A percentile compares a stretch with the other conserved stretches of the same genome.
Conservation (phyloP, 2,113 vertebrate species). For the Sylvilagus bachmani region DNA sequence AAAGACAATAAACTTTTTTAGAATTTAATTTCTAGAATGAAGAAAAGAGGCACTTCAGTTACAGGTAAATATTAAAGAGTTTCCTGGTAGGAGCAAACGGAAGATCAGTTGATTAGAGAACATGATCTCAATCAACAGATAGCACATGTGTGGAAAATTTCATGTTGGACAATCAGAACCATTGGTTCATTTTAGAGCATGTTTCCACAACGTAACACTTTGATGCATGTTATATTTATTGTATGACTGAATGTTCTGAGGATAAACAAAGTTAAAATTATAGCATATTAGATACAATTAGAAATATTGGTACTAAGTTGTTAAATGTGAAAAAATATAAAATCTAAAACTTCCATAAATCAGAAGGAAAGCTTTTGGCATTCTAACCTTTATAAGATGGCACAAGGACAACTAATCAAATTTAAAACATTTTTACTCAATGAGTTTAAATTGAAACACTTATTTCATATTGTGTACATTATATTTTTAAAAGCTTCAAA, state of each 20-base stretch:
- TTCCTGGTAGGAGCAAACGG: background rate
- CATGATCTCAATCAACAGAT: background rate
- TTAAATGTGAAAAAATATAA: slow-evolving; percentile 49
- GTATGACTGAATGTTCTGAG: background rate
- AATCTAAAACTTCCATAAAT: background rate
- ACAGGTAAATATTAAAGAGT: background rate
- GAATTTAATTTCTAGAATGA: slow-evolving; percentile 34
- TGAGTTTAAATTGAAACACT: background rate
- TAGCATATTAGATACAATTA: background rate
- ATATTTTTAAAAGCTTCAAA: background rate
- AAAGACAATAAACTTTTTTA: background rate
- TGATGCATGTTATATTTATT: background rate
- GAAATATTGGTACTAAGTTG: background rate
- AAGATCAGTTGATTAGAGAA: background rate
- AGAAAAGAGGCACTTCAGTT: background rate
- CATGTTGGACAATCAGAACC: background rate
- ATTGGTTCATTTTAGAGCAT: background rate
- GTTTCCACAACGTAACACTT: background rate
- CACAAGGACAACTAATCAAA: background rate
- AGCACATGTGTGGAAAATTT: background rate
- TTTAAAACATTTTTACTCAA: background rate
- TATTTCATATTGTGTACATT: background rate
- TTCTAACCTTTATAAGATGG: background rate
- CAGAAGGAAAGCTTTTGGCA: background rate
- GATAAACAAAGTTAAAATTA: background rate